phyloP scores from a whole-genome alignment of 2,797 vertebrate genomes.

The Chaunax sp. region DNA sequence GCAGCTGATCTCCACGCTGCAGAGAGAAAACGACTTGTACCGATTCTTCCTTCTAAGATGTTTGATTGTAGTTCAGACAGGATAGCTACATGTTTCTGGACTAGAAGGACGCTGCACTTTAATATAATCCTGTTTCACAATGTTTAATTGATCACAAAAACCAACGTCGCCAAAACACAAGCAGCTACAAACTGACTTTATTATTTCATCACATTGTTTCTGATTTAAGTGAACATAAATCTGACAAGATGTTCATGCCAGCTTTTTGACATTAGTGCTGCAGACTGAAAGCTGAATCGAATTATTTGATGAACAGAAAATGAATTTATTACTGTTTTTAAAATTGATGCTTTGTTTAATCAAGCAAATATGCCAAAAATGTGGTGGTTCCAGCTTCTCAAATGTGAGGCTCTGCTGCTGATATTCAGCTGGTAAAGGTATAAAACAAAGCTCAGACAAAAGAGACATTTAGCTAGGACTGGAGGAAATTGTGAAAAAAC shows the following conservation, averaged over 20 bases:
- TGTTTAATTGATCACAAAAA: neutral
- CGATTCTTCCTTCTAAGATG: neutral
- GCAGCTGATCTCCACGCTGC: constrained; percentile 37
- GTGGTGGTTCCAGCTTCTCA: too few species aligned
- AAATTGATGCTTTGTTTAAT: too few species aligned
- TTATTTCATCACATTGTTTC: neutral
- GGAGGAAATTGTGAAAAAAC: too few species aligned
- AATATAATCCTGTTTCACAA: neutral
- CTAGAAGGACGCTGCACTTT: too few species aligned
- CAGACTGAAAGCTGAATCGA: neutral
- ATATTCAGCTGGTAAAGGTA: too few species aligned
- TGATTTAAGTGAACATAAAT: neutral
- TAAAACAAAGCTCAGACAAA: neutral
- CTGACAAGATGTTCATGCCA: neutral
- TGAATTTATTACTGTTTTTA: neutral
- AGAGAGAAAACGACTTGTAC: constrained; percentile 10
- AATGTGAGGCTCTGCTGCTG: too few species aligned
- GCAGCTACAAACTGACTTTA: neutral
- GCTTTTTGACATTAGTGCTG: neutral
- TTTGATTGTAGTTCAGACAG: neutral
- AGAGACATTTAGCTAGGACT: neutral
- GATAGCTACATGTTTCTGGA: neutral
- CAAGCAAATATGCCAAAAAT: too few species aligned
- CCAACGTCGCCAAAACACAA: neutral
- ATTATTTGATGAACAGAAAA: neutral